These are phyloP conservation scores for Thalassarche chlororhynchos DNA, from an alignment of 2,113 vertebrate genomes.

Conservation along the genomic window DNA sequence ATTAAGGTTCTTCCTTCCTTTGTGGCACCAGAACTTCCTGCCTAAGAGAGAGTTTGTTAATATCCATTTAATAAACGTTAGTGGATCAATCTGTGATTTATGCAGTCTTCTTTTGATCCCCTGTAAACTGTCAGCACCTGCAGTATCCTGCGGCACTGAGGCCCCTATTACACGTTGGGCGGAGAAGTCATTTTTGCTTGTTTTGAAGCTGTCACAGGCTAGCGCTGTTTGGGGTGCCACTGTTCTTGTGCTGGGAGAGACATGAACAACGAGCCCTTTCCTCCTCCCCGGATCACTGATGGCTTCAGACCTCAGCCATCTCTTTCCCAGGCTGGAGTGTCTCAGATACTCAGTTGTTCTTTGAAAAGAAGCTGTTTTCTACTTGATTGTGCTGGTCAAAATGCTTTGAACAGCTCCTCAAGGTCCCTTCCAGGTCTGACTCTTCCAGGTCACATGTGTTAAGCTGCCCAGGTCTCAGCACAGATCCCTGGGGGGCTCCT, in stretches of 20 bases:
- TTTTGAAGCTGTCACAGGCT: background rate
- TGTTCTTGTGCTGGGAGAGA: background rate
- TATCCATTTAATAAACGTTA: background rate
- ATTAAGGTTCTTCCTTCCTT: background rate
- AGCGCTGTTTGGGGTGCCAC: background rate
- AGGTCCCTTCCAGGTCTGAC: background rate
- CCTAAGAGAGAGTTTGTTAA: background rate
- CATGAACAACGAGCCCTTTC: background rate
- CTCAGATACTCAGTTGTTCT: background rate
- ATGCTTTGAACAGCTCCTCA: background rate
- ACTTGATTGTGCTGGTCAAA: background rate
- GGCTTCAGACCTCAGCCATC: background rate
- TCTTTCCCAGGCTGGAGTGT: background rate
- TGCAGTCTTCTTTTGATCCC: background rate
- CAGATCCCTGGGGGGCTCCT: background rate
- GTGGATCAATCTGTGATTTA: background rate
- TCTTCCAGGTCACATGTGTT: background rate
- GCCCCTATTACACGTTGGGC: background rate
- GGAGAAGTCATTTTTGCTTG: background rate
- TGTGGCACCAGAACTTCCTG: background rate
- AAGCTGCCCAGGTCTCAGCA: background rate
- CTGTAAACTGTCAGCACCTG: background rate
- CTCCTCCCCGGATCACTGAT: background rate
- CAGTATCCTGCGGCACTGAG: background rate
- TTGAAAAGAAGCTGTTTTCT: background rate